Conservation (phyloP, 2,797 vertebrate species). For the Natrix natrix region DNA sequence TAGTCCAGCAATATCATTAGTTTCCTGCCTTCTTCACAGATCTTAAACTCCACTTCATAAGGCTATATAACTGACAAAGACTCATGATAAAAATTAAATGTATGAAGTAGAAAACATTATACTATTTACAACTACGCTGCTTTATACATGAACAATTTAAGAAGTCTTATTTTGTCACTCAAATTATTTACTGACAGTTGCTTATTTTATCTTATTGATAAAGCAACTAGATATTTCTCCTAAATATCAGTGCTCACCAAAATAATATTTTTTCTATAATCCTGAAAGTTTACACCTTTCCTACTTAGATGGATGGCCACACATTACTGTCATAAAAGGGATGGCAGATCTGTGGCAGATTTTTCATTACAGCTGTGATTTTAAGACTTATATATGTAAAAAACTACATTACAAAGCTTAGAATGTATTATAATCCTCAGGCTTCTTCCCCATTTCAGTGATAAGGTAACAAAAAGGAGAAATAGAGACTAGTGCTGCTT, state of each 20-base stretch:
- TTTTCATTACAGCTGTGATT: neutral
- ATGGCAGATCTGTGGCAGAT: neutral
- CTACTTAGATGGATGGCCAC: neutral
- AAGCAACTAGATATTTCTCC: conserved; percentile 80
- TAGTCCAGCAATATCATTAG: neutral
- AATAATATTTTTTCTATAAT: neutral
- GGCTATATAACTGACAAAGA: neutral
- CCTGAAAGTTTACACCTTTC: neutral
- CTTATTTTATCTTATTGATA: conserved; percentile 89
- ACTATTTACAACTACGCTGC: neutral
- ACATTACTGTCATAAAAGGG: neutral
- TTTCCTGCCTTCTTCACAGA: neutral
- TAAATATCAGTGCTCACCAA: neutral
- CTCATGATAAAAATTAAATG: neutral
- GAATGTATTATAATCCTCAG: neutral
- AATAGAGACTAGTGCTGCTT: neutral
- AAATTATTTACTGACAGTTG: conserved; percentile 10
- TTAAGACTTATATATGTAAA: neutral
- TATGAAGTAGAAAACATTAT: neutral
- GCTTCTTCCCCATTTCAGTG: neutral
- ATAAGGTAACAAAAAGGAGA: neutral
- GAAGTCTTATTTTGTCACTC: neutral
- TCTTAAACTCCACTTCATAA: neutral
- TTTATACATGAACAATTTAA: neutral
- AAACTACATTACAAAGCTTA: neutral